phyloP scores from a whole-genome alignment of 1,140 invertebrate genomes.

The Leptopilina clavipes region DNA sequence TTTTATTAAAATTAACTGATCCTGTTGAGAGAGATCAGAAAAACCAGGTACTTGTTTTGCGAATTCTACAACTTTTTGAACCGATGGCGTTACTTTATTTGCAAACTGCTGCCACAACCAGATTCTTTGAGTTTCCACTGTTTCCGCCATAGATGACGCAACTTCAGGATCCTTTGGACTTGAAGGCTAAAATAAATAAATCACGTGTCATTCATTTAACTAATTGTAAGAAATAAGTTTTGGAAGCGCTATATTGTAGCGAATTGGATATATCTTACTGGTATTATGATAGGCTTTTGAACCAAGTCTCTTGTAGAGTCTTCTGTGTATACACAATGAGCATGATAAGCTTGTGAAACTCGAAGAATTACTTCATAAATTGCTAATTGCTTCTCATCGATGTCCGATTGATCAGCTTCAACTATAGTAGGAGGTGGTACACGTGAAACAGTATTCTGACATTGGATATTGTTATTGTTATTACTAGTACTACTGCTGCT shows the following conservation, averaged over 20 bases:
- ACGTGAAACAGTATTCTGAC: slow-evolving; percentile 58
- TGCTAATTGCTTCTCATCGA: slow-evolving; percentile 78
- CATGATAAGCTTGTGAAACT: slow-evolving; percentile 92
- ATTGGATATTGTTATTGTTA: slow-evolving; percentile 51
- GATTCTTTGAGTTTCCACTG: slow-evolving; percentile 80
- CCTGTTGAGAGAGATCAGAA: slow-evolving; percentile 89
- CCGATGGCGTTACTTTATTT: slow-evolving; percentile 86
- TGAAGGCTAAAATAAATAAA: slow-evolving; percentile 67
- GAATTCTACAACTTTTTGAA: slow-evolving; percentile 94
- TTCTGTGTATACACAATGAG: slow-evolving; percentile 92
- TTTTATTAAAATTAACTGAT: slow-evolving; percentile 96
- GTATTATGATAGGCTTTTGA: slow-evolving; percentile 83
- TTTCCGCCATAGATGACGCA: slow-evolving; percentile 77
- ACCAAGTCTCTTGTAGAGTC: slow-evolving; percentile 84
- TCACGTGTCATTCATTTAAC: not conserved
- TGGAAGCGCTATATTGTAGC: slow-evolving; percentile 14
- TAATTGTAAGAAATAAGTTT: not conserved
- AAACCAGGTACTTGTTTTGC: slow-evolving; percentile 95
- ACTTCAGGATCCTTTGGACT: slow-evolving; percentile 75
- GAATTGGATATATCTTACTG: slow-evolving; percentile 73
- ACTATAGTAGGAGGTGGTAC: slow-evolving; percentile 68
- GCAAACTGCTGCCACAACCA: slow-evolving; percentile 88
- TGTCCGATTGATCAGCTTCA: slow-evolving; percentile 73
- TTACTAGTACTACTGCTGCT: slow-evolving; percentile 8
- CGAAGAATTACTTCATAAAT: slow-evolving; percentile 91